Evolutionary conservation across 2,888 invertebrate genomes (phyloP).

Genomic region (Drosophila mimetica): DNA sequence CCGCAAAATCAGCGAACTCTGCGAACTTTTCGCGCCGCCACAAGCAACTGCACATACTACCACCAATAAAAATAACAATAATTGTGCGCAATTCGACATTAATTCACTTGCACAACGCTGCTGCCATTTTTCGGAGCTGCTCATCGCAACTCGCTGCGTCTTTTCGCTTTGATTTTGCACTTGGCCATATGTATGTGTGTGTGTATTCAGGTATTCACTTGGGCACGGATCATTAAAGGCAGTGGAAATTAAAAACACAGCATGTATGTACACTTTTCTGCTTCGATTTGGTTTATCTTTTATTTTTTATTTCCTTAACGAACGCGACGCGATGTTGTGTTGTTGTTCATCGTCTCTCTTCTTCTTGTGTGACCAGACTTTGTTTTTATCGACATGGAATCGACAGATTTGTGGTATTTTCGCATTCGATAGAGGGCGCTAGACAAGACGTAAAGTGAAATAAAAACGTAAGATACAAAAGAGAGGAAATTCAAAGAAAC

Average conservation of each 20-base stretch:
- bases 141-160: slow-evolving; percentile 23
- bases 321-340: slow-evolving; percentile 17
- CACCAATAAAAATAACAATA: slow-evolving; percentile 38
- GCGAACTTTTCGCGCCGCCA: slow-evolving; percentile 44
- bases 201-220: slow-evolving; percentile 11
- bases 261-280: slow-evolving; percentile 6
- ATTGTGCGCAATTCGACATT: slow-evolving; percentile 57
- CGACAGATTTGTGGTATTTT: too few species aligned
- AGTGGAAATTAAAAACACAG: slow-evolving; percentile 10
- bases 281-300: slow-evolving; percentile 3
- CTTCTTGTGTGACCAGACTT: too few species aligned
- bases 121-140: slow-evolving; percentile 20
- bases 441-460: too few species aligned
- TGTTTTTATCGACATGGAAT: too few species aligned
- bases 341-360: too few species aligned
- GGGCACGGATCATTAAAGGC: slow-evolving; percentile 34
- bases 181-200: neutral
- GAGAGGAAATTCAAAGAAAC: too few species aligned
- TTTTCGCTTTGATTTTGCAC: slow-evolving; percentile 9
- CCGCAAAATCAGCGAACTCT: slow-evolving; percentile 25
- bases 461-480: too few species aligned
- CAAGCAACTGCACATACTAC: slow-evolving; percentile 54
- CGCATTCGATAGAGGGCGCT: too few species aligned
- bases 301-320: neutral
- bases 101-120: slow-evolving; percentile 60